phyloP scores from a whole-genome alignment of 2,113 vertebrate species.

The Gavialis gangeticus region DNA sequence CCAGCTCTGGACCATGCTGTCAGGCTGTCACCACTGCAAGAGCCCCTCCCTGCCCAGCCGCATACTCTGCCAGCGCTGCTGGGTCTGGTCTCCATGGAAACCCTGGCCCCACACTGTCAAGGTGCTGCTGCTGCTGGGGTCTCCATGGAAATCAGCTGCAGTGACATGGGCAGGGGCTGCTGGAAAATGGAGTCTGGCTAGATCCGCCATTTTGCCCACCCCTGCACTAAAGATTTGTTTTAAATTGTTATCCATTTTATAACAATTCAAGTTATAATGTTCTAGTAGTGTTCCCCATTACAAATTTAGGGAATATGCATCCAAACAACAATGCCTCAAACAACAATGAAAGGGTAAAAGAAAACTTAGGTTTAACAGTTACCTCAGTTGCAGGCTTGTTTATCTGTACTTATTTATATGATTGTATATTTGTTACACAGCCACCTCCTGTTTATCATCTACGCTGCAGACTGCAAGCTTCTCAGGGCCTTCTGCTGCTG shows the following conservation, averaged over 20 bases:
- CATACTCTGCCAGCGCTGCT: too few species aligned
- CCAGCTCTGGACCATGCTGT: too few species aligned
- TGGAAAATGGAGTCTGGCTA: too few species aligned
- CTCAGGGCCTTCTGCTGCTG: neutral
- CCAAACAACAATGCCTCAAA: neutral
- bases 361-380: neutral
- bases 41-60: too few species aligned
- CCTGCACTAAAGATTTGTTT: too few species aligned
- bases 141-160: too few species aligned
- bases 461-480: neutral
- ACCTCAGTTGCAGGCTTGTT: neutral
- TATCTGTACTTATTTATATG: neutral
- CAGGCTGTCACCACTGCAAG: too few species aligned
- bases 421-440: constrained; percentile 11
- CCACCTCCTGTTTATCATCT: neutral
- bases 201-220: too few species aligned
- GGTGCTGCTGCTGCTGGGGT: too few species aligned
- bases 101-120: too few species aligned
- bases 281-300: neutral
- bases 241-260: neutral
- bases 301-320: neutral
- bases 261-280: neutral
- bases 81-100: too few species aligned
- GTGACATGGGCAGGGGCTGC: too few species aligned
- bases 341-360: neutral